Conservation (phyloP, 2,797 vertebrate species). For the Catamblyrhynchus diadema region DNA sequence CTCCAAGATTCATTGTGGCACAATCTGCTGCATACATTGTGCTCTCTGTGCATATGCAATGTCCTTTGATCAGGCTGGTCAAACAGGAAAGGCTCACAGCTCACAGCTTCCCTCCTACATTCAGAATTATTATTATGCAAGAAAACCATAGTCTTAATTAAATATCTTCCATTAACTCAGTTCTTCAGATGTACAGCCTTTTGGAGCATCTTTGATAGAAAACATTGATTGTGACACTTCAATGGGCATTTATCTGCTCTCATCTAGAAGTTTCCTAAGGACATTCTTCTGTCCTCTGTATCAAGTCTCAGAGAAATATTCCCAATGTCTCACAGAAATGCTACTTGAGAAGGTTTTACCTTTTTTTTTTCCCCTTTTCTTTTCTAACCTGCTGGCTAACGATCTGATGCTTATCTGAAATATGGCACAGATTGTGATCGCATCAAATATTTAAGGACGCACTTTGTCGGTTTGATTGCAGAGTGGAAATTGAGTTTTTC, state of each 20-base stretch:
- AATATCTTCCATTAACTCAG: slow-evolving; percentile 19
- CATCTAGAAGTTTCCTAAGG: slow-evolving; percentile 13
- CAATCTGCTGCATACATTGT: slow-evolving; percentile 42
- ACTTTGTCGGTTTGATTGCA: not conserved
- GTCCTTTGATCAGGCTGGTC: slow-evolving; percentile 66
- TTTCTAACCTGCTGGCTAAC: not conserved
- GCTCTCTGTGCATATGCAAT: slow-evolving; percentile 50
- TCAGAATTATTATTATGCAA: slow-evolving; percentile 23
- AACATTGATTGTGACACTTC: slow-evolving; percentile 14
- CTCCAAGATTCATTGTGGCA: not conserved
- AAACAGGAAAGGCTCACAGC: not conserved
- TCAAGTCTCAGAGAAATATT: not conserved
- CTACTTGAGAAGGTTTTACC: not conserved
- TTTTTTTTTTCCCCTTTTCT: not conserved
- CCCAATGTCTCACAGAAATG: not conserved
- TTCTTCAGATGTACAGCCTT: slow-evolving; percentile 15
- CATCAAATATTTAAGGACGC: not conserved
- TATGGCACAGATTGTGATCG: not conserved
- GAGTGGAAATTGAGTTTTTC: not conserved
- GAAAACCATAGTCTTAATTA: slow-evolving; percentile 49
- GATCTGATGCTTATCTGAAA: slow-evolving; percentile 10
- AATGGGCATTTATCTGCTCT: slow-evolving; percentile 19
- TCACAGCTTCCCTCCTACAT: not conserved
- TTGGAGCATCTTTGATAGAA: slow-evolving; percentile 18
- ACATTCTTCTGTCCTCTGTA: not conserved